Evolutionary conservation across 1,140 invertebrate species (phyloP), one percentile per base, ranked within the genome.

Genomic region (Tetranychus cinnabarinus): DNA sequence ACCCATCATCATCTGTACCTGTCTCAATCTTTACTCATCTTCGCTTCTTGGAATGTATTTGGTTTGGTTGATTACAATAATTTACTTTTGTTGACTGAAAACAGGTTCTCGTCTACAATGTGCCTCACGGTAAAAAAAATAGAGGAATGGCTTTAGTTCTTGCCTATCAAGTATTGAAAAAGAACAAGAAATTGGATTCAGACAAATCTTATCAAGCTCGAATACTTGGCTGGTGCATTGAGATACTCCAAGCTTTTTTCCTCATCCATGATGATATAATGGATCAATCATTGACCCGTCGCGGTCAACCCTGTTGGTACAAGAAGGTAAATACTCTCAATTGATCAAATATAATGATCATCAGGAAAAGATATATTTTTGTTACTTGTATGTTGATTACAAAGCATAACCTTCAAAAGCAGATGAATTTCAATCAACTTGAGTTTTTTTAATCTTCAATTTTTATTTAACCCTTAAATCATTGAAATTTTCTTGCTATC

Each of bases 271-370:
- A 95, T 73, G 93, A 97, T 72, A 82, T 97, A 15, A 89, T 95
- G 81, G 90, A 97, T 71, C 72, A 78, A 31, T 83, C 85, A 23
- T 74, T 79, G 62, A 83, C 80, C 39, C 75, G 93, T 23, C 77
- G 92, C 61, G 88, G 88, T 34, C 79, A 84, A 63, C 81, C 81
- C 0, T 91, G 88, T 72, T 97, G 93, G 93, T 85, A 93, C 75
- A 77, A 76, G 61, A 74, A 82, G 66, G 75, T 77, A 66, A 52
- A 33, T 52, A 52, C 13, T 12, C 46, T 47, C 10, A 42, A 42
- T 6, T 10, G 10, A 42, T 42, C 39, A 5, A 42, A 42, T 42
- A 10, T 23, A 42, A 54, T 35, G 34, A 36, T 3, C 42, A 5
- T 42, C 13, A 35, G n/a, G 10, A 42, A 5, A 42, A 42, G 39